These are phyloP conservation scores for Hippocampus mohnikei DNA, from an alignment of 2,113 vertebrate genomes.

Conservation along the genomic window DNA sequence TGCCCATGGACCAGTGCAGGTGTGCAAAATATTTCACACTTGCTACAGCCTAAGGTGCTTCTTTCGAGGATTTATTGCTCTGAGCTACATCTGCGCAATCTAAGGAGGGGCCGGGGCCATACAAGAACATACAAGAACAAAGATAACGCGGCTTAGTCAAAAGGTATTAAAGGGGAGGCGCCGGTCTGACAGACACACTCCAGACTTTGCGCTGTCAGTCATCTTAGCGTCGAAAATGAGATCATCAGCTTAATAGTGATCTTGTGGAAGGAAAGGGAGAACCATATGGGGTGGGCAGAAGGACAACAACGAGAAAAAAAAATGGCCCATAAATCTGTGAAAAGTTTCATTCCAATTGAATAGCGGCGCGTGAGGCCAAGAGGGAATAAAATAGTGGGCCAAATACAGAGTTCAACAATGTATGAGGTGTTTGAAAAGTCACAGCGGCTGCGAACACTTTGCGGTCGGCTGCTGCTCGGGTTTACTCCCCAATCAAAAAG, in stretches of 20 bases:
- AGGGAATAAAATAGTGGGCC: slow-evolving; percentile 18
- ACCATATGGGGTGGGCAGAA: background rate
- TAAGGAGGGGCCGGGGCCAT: background rate
- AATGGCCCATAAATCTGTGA: slow-evolving; percentile 13
- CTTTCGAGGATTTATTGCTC: background rate
- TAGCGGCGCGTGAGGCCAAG: slow-evolving; percentile 22
- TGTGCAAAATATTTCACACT: slow-evolving; percentile 58
- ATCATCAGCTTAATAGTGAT: slow-evolving; percentile 38
- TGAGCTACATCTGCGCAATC: background rate
- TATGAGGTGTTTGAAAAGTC: slow-evolving; percentile 40
- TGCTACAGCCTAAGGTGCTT: slow-evolving; percentile 11
- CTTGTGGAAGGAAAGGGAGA: slow-evolving; percentile 4
- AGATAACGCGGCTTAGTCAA: background rate
- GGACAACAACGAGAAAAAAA: background rate
- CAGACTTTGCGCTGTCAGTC: slow-evolving; percentile 24
- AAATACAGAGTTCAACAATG: slow-evolving; percentile 34
- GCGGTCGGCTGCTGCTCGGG: slow-evolving; percentile 24
- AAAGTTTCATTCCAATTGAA: slow-evolving; percentile 41
- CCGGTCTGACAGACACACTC: slow-evolving; percentile 15
- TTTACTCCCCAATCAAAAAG: slow-evolving; percentile 44
- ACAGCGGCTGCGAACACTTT: slow-evolving; percentile 48
- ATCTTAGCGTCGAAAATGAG: slow-evolving; percentile 36
- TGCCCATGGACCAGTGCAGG: slow-evolving; percentile 34
- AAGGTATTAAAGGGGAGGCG: background rate
- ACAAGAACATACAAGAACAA: background rate